A percentile compares a stretch with the other conserved stretches of the same genome.
Evolutionary conservation across 2,888 invertebrate species (phyloP).

Genomic region (Acleris holmiana): DNA sequence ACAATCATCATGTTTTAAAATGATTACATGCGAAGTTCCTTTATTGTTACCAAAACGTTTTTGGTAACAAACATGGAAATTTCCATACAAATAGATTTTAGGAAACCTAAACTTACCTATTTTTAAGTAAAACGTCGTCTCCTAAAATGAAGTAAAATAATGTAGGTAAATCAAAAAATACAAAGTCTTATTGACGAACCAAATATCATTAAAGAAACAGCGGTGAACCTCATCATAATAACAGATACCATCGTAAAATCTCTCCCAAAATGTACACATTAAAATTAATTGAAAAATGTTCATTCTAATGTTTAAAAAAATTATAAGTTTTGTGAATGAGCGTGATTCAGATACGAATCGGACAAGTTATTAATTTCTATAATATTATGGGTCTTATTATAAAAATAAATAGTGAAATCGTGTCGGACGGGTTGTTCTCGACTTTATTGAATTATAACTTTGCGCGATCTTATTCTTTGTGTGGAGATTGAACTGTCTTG

Average conservation of each 20-base stretch:
- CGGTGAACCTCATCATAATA: slow-evolving; percentile 8
- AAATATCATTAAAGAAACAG: slow-evolving; percentile 27
- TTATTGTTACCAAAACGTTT: no score
- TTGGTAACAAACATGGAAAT: no score
- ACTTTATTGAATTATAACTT: slow-evolving; percentile 65
- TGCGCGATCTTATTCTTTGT: slow-evolving; percentile 55
- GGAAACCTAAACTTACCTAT: no score
- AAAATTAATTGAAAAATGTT: slow-evolving; percentile 37
- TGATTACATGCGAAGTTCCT: no score
- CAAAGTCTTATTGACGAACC: background rate
- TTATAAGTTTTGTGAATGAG: slow-evolving; percentile 37
- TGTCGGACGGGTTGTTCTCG: slow-evolving; percentile 48
- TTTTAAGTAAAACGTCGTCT: no score
- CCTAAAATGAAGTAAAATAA: no score
- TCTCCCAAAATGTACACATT: slow-evolving; percentile 32
- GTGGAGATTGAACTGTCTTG: slow-evolving; percentile 38
- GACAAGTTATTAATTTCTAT: slow-evolving; percentile 52
- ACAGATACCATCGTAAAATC: slow-evolving; percentile 26
- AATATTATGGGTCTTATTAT: slow-evolving; percentile 47
- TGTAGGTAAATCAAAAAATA: no score
- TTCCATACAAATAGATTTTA: no score
- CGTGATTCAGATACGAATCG: slow-evolving; percentile 48
- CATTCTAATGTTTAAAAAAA: slow-evolving; percentile 36
- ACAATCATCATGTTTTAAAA: no score
- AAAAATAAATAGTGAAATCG: slow-evolving; percentile 59